Evolutionary conservation across 53 echinoderm and acorn worm species (phyloP).

Genomic region (Apostichopus leukothele): DNA sequence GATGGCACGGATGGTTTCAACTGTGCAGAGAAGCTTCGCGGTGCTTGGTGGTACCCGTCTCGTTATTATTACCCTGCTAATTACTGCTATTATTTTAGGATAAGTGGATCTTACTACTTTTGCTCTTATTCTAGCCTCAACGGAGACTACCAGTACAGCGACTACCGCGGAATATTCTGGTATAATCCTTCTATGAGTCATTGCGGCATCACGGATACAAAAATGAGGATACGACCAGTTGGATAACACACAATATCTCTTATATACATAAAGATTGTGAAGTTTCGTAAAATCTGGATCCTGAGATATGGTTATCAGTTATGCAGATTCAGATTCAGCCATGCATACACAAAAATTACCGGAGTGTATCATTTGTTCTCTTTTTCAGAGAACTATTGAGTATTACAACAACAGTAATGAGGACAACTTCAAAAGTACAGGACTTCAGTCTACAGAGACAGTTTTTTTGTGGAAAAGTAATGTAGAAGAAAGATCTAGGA

Average conservation of each 20-base stretch:
- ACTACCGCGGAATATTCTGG: neutral
- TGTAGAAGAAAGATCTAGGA: no score
- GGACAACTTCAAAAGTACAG: no score
- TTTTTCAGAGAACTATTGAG: no score
- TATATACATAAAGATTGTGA: no score
- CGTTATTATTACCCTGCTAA: neutral
- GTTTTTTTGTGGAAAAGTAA: no score
- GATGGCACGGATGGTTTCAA: neutral
- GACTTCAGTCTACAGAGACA: no score
- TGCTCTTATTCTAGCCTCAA: neutral
- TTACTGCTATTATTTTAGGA: neutral
- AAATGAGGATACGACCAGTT: conserved; percentile 15
- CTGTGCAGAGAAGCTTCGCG: neutral
- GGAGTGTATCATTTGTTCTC: no score
- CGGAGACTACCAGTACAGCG: neutral
- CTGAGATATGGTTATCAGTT: no score
- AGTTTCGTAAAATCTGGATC: no score
- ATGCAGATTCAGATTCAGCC: no score
- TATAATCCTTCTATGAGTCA: neutral
- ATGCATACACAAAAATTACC: no score
- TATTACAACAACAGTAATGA: no score
- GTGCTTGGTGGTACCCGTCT: conserved; percentile 21
- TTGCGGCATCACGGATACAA: neutral
- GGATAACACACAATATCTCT: neutral
- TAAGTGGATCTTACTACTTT: neutral